These are phyloP conservation scores for Agonopterix subpropinquella DNA, from an alignment of 2,888 invertebrate genomes.

Conservation along the genomic window DNA sequence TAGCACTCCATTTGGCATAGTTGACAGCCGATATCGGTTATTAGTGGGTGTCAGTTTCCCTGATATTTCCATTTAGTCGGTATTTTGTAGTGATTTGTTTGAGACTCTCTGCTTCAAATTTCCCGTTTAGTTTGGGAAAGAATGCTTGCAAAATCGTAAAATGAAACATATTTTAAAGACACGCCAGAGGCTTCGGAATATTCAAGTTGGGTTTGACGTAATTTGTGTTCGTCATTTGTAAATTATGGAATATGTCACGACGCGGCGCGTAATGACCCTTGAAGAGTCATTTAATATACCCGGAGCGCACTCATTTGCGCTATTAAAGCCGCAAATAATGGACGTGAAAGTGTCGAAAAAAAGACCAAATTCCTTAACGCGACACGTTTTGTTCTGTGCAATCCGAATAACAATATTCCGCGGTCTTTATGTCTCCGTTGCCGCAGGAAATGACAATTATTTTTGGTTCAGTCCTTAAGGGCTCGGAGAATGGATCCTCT, in stretches of 20 bases:
- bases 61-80: slow-evolving; percentile 25
- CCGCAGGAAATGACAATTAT: slow-evolving; percentile 77
- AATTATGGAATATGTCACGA: slow-evolving; percentile 11
- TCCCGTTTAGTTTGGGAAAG: too few relatives aligned
- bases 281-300: slow-evolving; percentile 20
- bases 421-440: slow-evolving; percentile 38
- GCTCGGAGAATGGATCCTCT: slow-evolving; percentile 61
- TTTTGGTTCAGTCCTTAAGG: slow-evolving; percentile 62
- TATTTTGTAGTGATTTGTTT: slow-evolving; percentile 29
- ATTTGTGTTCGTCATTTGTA: not conserved
- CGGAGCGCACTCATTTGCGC: slow-evolving; percentile 36
- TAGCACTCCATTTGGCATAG: slow-evolving; percentile 34
- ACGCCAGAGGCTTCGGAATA: not conserved
- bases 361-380: slow-evolving; percentile 28
- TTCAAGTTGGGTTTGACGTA: slow-evolving; percentile 1
- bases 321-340: slow-evolving; percentile 31
- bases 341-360: slow-evolving; percentile 36
- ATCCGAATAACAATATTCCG: slow-evolving; percentile 28
- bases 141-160: not conserved
- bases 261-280: slow-evolving; percentile 13
- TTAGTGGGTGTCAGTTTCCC: slow-evolving; percentile 46
- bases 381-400: slow-evolving; percentile 20
- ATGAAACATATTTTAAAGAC: not conserved
- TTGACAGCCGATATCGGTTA: slow-evolving; percentile 54
- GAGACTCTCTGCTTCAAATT: too few relatives aligned